Evolutionary conservation across 1,140 invertebrate species (phyloP).

Genomic region (Trinorchestia longiramus): DNA sequence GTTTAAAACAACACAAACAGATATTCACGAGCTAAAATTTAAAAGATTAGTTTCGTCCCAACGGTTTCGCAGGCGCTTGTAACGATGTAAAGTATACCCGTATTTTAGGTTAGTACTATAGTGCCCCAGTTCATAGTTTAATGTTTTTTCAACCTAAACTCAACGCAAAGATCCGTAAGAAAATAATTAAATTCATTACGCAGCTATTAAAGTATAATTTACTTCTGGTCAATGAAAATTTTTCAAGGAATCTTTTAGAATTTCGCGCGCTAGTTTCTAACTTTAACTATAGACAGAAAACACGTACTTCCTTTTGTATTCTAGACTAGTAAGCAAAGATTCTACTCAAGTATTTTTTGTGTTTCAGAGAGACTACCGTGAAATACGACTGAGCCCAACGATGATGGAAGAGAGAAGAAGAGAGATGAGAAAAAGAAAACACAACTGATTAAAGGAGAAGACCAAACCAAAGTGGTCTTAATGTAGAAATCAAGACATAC

Average conservation of each 20-base stretch:
- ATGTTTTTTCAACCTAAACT: background rate
- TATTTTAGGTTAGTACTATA: no score
- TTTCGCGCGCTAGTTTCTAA: background rate
- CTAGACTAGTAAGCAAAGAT: background rate
- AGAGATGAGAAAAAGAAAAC: slow-evolving; percentile 52
- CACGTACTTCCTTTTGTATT: background rate
- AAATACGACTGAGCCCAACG: slow-evolving; percentile 34
- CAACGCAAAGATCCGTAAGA: background rate
- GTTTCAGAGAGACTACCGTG: slow-evolving; percentile 37
- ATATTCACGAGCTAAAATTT: background rate
- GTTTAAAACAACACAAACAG: background rate
- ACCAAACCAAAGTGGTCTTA: background rate
- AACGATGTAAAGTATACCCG: background rate
- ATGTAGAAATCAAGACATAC: background rate
- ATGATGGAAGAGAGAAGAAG: slow-evolving; percentile 56
- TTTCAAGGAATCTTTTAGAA: background rate
- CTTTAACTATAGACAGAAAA: background rate
- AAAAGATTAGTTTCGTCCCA: background rate
- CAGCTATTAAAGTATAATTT: background rate
- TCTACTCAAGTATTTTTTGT: background rate
- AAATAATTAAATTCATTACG: no score
- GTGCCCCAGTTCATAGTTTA: no score
- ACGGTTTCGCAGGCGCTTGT: background rate
- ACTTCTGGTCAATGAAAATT: background rate
- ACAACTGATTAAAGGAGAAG: slow-evolving; percentile 36